Evolutionary conservation across 2,888 invertebrate genomes (phyloP).

Genomic region (Leptinotarsa haldemani): DNA sequence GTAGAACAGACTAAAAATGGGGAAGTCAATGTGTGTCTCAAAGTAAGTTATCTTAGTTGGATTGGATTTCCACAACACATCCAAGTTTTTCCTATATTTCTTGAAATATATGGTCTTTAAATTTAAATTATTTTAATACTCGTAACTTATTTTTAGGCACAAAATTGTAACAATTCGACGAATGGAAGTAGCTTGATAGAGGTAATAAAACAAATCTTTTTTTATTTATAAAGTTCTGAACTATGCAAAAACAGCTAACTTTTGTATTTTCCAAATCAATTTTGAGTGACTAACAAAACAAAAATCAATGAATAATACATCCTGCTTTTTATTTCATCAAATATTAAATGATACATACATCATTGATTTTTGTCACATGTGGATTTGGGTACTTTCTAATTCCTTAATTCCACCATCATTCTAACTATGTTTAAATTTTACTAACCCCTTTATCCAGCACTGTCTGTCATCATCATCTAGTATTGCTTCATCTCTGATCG

Average conservation of each 20-base stretch:
- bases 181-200: slow-evolving; percentile 54
- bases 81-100: no score
- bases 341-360: background rate
- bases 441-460: slow-evolving; percentile 44
- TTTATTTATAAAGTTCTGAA: slow-evolving; percentile 1
- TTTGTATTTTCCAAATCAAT: background rate
- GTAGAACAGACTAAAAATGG: slow-evolving; percentile 54
- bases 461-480: slow-evolving; percentile 55
- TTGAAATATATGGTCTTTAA: slow-evolving; percentile 3
- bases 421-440: slow-evolving; percentile 33
- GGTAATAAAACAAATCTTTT: slow-evolving; percentile 41
- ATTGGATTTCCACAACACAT: background rate
- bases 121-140: slow-evolving; percentile 1
- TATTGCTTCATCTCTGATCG: slow-evolving; percentile 53
- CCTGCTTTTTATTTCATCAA: background rate
- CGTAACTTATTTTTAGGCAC: slow-evolving; percentile 49
- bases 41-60: slow-evolving; percentile 47
- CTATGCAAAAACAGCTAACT: background rate
- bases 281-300: background rate
- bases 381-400: background rate
- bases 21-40: slow-evolving; percentile 47
- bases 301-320: background rate
- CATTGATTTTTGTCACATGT: slow-evolving; percentile 3
- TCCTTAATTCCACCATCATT: background rate
- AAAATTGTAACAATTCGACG: slow-evolving; percentile 51